Percentiles rank a stretch among this genome's conserved stretches.
phyloP scores from a whole-genome alignment of 2,113 vertebrate genomes.

The Gavialis gangeticus region DNA sequence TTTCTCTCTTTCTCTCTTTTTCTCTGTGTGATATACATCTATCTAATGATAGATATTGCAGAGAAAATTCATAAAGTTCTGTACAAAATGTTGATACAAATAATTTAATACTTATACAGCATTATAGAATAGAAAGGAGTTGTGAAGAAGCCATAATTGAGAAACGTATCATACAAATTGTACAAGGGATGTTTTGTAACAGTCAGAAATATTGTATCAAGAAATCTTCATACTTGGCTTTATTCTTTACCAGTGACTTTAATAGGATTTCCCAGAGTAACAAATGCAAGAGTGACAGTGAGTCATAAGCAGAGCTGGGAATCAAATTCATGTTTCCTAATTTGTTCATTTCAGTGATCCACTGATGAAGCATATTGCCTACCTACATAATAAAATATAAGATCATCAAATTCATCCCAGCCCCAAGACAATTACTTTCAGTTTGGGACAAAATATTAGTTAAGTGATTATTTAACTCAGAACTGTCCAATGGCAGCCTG shows the following conservation, averaged over 20 bases:
- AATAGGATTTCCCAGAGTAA: neutral
- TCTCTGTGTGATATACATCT: no score
- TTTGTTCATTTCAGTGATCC: neutral
- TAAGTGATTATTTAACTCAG: neutral
- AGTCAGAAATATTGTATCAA: neutral
- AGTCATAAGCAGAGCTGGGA: neutral
- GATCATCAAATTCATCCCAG: neutral
- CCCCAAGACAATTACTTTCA: neutral
- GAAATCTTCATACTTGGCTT: neutral
- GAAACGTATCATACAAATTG: neutral
- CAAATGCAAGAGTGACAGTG: neutral
- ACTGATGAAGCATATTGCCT: neutral
- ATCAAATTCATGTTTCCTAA: neutral
- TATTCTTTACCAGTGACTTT: neutral
- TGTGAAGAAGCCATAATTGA: neutral
- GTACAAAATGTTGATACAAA: neutral
- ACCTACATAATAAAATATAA: neutral
- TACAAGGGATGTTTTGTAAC: neutral
- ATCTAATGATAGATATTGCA: neutral
- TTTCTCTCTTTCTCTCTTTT: neutral
- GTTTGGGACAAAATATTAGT: neutral
- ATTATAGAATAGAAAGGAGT: neutral
- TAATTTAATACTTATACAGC: conserved; percentile 3
- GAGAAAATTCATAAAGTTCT: neutral
- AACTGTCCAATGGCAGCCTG: no score